A percentile compares a stretch with the other conserved stretches of the same genome.
Conservation (phyloP, 1,140 invertebrate genomes). For the Hylaeus anthracinus region DNA sequence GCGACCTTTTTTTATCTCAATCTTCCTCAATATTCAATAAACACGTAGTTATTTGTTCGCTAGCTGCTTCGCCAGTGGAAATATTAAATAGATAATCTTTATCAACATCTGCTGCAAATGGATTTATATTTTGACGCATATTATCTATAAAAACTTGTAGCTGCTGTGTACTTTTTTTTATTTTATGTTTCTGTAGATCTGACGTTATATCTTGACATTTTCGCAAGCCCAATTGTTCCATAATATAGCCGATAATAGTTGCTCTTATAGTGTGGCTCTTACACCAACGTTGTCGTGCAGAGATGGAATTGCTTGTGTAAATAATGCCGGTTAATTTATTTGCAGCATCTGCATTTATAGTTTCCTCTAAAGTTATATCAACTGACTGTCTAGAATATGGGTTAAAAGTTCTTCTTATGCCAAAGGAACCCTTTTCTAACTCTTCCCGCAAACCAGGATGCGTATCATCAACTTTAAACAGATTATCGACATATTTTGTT, state of each 20-base stretch:
- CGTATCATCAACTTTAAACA: slow-evolving; percentile 44
- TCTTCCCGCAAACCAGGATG: slow-evolving; percentile 34
- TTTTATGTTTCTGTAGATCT: slow-evolving; percentile 32
- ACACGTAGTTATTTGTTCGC: background rate
- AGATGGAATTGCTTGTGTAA: slow-evolving; percentile 44
- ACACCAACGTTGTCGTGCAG: slow-evolving; percentile 49
- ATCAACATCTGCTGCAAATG: background rate
- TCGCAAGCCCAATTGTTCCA: slow-evolving; percentile 14
- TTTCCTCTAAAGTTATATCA: slow-evolving; percentile 50
- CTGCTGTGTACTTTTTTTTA: slow-evolving; percentile 30
- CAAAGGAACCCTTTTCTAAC: slow-evolving; percentile 7
- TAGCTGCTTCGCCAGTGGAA: background rate
- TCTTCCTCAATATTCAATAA: background rate
- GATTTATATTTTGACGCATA: slow-evolving; percentile 53
- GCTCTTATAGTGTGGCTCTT: slow-evolving; percentile 42
- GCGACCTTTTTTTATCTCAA: background rate
- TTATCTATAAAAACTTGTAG: slow-evolving; percentile 43
- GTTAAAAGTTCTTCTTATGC: slow-evolving; percentile 28
- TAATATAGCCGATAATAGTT: slow-evolving; percentile 33
- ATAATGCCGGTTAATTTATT: slow-evolving; percentile 34
- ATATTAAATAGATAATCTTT: background rate
- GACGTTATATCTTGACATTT: slow-evolving; percentile 18
- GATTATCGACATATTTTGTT: slow-evolving; percentile 65
- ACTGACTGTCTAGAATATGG: slow-evolving; percentile 36
- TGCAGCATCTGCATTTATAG: slow-evolving; percentile 46